Evolutionary conservation across 1,140 invertebrate genomes (phyloP).

Genomic region (Drosophila cardini): DNA sequence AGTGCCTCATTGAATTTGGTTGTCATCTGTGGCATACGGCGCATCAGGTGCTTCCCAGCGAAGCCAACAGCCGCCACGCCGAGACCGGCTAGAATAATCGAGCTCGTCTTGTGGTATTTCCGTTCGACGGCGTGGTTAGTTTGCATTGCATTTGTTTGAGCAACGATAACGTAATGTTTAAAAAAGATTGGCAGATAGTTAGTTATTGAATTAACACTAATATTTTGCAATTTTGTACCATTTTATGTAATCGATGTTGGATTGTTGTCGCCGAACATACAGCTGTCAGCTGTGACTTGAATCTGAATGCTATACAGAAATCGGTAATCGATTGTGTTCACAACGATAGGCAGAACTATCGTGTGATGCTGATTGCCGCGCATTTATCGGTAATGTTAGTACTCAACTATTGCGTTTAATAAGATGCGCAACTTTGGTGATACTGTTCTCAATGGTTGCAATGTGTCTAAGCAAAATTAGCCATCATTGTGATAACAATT

Average conservation of each 20-base stretch:
- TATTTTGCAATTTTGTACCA: conserved; percentile 60
- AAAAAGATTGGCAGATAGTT: conserved; percentile 5
- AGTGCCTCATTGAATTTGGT: conserved; percentile 91
- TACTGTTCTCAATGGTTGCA: too few species aligned
- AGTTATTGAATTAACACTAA: conserved; percentile 20
- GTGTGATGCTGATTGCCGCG: not conserved
- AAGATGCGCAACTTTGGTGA: too few species aligned
- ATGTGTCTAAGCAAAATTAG: too few species aligned
- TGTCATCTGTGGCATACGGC: conserved; percentile 90
- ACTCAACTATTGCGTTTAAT: too few species aligned
- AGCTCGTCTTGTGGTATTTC: conserved; percentile 86
- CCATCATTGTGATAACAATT: too few species aligned
- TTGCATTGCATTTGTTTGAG: conserved; percentile 24
- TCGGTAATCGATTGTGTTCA: not conserved
- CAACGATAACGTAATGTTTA: conserved; percentile 12
- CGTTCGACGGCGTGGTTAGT: not conserved
- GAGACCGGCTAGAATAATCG: conserved; percentile 91
- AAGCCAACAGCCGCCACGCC: conserved; percentile 94
- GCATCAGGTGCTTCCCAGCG: conserved; percentile 91
- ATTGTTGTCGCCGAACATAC: conserved; percentile 1
- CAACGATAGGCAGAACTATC: not conserved
- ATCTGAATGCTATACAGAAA: conserved; percentile 10
- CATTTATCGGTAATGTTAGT: too few species aligned
- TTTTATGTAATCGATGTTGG: conserved; percentile 69
- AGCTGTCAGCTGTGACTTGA: conserved; percentile 55